Conservation (phyloP, 2,888 invertebrate species). For the Nomada flava region DNA sequence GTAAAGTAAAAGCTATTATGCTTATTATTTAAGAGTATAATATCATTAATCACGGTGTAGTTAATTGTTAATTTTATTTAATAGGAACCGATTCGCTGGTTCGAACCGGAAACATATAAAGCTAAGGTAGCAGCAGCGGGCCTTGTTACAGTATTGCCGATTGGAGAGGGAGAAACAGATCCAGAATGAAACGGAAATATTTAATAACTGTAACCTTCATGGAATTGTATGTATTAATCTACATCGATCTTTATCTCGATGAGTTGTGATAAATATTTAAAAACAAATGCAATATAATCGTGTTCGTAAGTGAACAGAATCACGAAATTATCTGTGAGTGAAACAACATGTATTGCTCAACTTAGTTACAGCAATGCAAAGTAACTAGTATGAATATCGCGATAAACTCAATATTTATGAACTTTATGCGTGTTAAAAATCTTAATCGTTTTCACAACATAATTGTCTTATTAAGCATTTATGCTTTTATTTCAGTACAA, state of each 20-base stretch:
- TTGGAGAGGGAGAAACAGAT: slow-evolving; percentile 80
- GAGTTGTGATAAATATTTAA: slow-evolving; percentile 54
- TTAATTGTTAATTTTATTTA: slow-evolving; percentile 42
- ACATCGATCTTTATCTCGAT: slow-evolving; percentile 45
- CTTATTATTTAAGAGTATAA: neutral
- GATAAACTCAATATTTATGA: slow-evolving; percentile 29
- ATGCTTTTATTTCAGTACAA: slow-evolving; percentile 39
- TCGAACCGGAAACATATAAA: slow-evolving; percentile 84
- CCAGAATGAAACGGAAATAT: slow-evolving; percentile 69
- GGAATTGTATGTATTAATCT: slow-evolving; percentile 56
- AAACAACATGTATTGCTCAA: slow-evolving; percentile 34
- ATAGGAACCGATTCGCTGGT: slow-evolving; percentile 84
- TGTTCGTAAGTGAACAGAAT: slow-evolving; percentile 21
- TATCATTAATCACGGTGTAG: neutral
- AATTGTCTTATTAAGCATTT: slow-evolving; percentile 49
- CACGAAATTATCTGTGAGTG: slow-evolving; percentile 6
- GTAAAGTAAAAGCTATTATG: slow-evolving; percentile 49
- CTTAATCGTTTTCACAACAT: slow-evolving; percentile 27
- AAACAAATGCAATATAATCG: slow-evolving; percentile 7
- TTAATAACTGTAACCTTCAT: slow-evolving; percentile 21
- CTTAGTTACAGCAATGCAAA: slow-evolving; percentile 44
- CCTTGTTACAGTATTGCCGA: slow-evolving; percentile 79
- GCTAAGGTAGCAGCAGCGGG: slow-evolving; percentile 81
- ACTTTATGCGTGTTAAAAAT: slow-evolving; percentile 30
- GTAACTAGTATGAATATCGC: slow-evolving; percentile 14